A percentile compares a stretch with the other conserved stretches of the same genome.
Evolutionary conservation across 2,113 vertebrate genomes (phyloP).

Genomic region (Ondatra zibethicus): DNA sequence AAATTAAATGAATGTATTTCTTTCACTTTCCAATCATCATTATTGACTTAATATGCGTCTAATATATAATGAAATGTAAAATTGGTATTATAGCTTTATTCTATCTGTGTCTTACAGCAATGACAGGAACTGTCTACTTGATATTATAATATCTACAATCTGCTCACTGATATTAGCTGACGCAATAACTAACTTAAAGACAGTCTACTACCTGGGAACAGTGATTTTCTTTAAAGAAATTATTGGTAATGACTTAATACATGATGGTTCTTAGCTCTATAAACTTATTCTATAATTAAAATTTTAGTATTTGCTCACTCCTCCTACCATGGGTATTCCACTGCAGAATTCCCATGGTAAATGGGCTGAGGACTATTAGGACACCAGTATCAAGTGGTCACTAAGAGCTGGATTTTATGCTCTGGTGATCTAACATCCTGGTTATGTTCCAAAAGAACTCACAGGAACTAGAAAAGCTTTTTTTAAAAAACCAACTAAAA

Average conservation of each 20-base stretch:
- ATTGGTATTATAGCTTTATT: background rate
- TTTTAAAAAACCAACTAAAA: background rate
- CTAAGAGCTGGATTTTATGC: background rate
- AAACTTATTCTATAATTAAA: background rate
- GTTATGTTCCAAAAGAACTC: background rate
- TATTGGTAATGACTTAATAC: background rate
- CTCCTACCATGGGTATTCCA: constrained; percentile 22
- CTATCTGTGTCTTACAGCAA: background rate
- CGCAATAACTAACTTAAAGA: background rate
- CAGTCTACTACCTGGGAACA: background rate
- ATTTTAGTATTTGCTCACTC: background rate
- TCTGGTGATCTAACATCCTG: background rate
- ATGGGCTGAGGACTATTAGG: background rate
- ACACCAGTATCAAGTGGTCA: background rate
- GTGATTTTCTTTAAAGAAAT: background rate
- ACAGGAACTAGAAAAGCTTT: background rate
- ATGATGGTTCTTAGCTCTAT: background rate
- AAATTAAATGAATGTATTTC: background rate
- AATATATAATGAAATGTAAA: background rate
- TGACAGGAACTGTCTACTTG: background rate
- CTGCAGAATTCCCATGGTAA: constrained; percentile 25
- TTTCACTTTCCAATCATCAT: background rate
- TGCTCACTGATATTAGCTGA: background rate
- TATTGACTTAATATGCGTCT: background rate
- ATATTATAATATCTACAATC: background rate